Evolutionary conservation across 2,888 invertebrate species (phyloP).

Genomic region (Tachina fera): DNA sequence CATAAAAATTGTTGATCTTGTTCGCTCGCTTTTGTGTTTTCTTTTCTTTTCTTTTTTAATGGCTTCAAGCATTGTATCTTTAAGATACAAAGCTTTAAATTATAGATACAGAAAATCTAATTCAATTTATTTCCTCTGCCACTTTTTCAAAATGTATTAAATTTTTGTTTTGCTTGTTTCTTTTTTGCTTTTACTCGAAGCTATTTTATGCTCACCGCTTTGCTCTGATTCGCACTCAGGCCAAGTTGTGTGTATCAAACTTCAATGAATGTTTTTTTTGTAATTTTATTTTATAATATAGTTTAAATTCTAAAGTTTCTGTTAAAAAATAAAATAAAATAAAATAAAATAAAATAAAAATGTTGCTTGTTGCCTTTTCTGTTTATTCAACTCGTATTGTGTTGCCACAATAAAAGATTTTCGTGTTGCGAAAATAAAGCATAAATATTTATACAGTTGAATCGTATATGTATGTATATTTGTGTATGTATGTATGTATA

Average conservation of each 20-base stretch:
- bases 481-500: no score
- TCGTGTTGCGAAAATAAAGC: conserved; percentile 39
- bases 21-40: conserved; percentile 12
- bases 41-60: conserved; percentile 17
- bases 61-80: conserved; percentile 41
- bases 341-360: not conserved
- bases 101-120: conserved; percentile 31
- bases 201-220: conserved; percentile 72
- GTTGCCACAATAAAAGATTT: conserved; percentile 52
- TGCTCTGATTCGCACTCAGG: conserved; percentile 81
- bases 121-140: conserved; percentile 41
- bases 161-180: conserved; percentile 18
- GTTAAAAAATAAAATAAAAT: not conserved
- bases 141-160: conserved; percentile 31
- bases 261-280: conserved; percentile 75
- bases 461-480: not conserved
- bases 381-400: conserved; percentile 46
- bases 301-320: conserved; percentile 52
- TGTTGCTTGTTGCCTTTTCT: conserved; percentile 4
- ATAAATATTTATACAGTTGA: conserved; percentile 29
- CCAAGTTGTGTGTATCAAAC: conserved; percentile 73
- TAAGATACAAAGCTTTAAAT: conserved; percentile 37
- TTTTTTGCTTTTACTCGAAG: conserved; percentile 2
- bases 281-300: not conserved
- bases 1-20: conserved; percentile 64